Evolutionary conservation across 2,888 invertebrate genomes (phyloP), one percentile per base, ranked within the genome.

Genomic region (Melipona bicolor): DNA sequence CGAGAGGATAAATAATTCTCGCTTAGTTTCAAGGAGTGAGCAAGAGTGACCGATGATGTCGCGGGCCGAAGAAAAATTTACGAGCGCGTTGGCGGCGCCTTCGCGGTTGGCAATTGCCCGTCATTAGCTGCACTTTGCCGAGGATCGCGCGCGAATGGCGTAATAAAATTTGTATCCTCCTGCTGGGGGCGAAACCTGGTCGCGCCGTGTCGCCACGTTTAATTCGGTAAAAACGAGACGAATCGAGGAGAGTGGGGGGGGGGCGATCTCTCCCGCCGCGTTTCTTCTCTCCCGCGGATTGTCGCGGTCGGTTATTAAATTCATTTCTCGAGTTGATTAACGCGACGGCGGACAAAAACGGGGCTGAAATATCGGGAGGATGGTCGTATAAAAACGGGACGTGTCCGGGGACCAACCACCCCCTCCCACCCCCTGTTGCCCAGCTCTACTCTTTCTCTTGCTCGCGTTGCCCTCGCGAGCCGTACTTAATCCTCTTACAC

Each of bases 401-500:
- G 36, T 32, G 32, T 36, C 36, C 36, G 9, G 36, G 36, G 36
- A 9, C 36, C 32, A 71, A 73, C 81, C 85, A 71, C 87, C 81
- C 2, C 68, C 27, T 24, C 49, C 24, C 11, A 11, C 32, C 17
- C 43, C 27, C 43, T 43, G 1, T 43, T 43, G 43, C 43, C 43
- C 11, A 43, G 43, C 43, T 24, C 49, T 67, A 17, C 24, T 67
- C 67, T 49, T 67, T 24, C 67, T 67, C 82, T 27, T 6, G n/a
- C 61, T 24, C 65, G 17, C 54, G 36, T 36, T 36, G 9, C 83
- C 79, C 79, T 84, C 86, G 79, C 83, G 80, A 80, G 88, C 86
- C 85, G 83, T 83, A 85, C 86, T 91, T 92, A 92, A 92, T 92
- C 92, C 92, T 90, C 92, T 92, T 92, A 92, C 32, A 32, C 32